These are phyloP conservation scores for Ochropleura leucogaster DNA, from an alignment of 2,888 invertebrate genomes.

Conservation along the genomic window DNA sequence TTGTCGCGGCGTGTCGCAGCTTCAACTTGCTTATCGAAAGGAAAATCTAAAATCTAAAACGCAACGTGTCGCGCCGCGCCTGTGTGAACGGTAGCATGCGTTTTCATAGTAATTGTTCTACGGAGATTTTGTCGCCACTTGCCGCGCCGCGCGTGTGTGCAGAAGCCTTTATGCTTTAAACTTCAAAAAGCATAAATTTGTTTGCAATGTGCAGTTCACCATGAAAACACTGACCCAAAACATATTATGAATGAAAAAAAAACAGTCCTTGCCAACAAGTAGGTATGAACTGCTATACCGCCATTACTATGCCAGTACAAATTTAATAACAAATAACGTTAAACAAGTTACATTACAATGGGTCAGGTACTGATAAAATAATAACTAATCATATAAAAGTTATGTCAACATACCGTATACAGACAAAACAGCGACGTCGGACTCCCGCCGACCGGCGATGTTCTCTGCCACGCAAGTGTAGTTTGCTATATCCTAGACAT, in stretches of 20 bases:
- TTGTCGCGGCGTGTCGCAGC: no score
- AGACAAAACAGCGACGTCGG: slow-evolving; percentile 96
- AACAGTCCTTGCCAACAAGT: neutral
- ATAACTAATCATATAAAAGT: slow-evolving; percentile 45
- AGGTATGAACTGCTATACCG: neutral
- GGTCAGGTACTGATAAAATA: neutral
- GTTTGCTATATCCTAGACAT: slow-evolving; percentile 95
- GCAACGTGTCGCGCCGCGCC: no score
- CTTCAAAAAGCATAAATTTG: neutral
- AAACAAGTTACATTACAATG: slow-evolving; percentile 32
- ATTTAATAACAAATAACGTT: slow-evolving; percentile 23
- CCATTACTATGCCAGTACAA: no score
- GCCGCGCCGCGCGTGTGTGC: no score
- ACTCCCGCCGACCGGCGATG: slow-evolving; percentile 95
- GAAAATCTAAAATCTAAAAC: no score
- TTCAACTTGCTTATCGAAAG: no score
- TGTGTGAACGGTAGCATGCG: no score
- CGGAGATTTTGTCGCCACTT: no score
- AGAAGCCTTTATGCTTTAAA: neutral
- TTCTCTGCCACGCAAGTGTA: slow-evolving; percentile 98
- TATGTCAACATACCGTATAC: slow-evolving; percentile 95
- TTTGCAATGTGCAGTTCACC: neutral
- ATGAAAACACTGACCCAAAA: neutral
- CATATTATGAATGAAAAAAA: neutral
- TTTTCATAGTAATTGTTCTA: no score